Evolutionary conservation across 2,797 vertebrate genomes (phyloP).

Genomic region (Xenentodon cancila): DNA sequence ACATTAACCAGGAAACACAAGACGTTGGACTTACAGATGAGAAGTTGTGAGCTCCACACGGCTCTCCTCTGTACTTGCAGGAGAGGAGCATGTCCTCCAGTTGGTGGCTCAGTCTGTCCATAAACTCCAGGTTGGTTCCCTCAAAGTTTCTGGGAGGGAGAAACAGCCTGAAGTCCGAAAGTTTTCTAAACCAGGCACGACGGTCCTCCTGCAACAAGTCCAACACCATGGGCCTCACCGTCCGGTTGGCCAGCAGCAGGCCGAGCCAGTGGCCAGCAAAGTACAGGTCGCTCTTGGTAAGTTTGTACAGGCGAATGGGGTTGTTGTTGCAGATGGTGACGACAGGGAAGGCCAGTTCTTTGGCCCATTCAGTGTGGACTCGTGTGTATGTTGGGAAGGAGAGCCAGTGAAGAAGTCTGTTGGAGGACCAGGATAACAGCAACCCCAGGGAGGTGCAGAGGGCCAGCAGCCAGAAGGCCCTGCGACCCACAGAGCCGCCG

Average conservation of each 20-base stretch:
- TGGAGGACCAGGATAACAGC: slow-evolving; percentile 95
- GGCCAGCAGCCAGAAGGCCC: slow-evolving; percentile 93
- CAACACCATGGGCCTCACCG: slow-evolving; percentile 89
- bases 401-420: slow-evolving; percentile 94
- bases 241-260: slow-evolving; percentile 92
- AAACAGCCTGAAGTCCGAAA: slow-evolving; percentile 96
- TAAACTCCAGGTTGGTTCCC: slow-evolving; percentile 95
- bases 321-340: slow-evolving; percentile 99
- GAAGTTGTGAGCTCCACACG: slow-evolving; percentile 96
- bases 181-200: slow-evolving; percentile 92
- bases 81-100: slow-evolving; percentile 98
- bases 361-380: slow-evolving; percentile 94
- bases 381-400: slow-evolving; percentile 94
- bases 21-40: slow-evolving; percentile 91
- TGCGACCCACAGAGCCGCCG: slow-evolving; percentile 83
- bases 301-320: slow-evolving; percentile 93
- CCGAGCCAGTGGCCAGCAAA: slow-evolving; percentile 97
- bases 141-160: slow-evolving; percentile 95
- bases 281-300: slow-evolving; percentile 97
- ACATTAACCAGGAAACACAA: neutral
- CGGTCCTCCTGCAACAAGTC: slow-evolving; percentile 92
- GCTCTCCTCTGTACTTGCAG: slow-evolving; percentile 96
- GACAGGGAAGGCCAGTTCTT: slow-evolving; percentile 92
- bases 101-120: slow-evolving; percentile 96
- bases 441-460: slow-evolving; percentile 92